Evolutionary conservation across 2,888 invertebrate species (phyloP).

Genomic region (Pseudococcus jackbeardsleyi): DNA sequence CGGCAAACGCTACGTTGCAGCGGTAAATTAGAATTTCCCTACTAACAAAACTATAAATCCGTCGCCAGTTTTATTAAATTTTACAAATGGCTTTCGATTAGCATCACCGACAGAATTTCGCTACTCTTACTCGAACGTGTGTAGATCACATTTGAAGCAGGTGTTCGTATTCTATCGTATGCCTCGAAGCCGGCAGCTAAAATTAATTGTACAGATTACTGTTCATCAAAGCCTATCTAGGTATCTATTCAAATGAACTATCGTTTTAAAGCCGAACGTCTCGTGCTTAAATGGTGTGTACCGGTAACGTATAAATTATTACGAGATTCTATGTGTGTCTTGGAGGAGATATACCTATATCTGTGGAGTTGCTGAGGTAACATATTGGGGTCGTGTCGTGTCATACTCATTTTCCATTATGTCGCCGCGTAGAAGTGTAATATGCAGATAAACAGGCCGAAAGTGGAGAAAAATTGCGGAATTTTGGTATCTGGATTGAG

Average conservation of each 20-base stretch:
- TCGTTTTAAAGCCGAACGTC: slow-evolving; percentile 29
- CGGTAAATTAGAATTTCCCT: slow-evolving; percentile 52
- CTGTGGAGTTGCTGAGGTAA: neutral
- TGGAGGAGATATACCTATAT: neutral
- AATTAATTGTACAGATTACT: slow-evolving; percentile 63
- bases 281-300: slow-evolving; percentile 26
- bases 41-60: slow-evolving; percentile 62
- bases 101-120: slow-evolving; percentile 44
- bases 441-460: neutral
- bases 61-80: slow-evolving; percentile 64
- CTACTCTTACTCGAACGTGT: slow-evolving; percentile 25
- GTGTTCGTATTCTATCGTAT: neutral
- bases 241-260: slow-evolving; percentile 38
- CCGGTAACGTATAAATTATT: slow-evolving; percentile 46
- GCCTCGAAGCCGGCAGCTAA: slow-evolving; percentile 37
- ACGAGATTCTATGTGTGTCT: neutral
- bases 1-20: slow-evolving; percentile 21
- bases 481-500: neutral
- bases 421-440: neutral
- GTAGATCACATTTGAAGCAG: slow-evolving; percentile 53
- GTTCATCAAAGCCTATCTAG: slow-evolving; percentile 62
- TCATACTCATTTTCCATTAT: neutral
- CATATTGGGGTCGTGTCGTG: slow-evolving; percentile 1
- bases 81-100: slow-evolving; percentile 63
- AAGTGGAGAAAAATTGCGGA: neutral